Percentiles rank a stretch among this genome's conserved stretches.
These are phyloP conservation scores for Dendroctonus ponderosae DNA, from an alignment of 1,140 invertebrate species.

Conservation along the genomic window DNA sequence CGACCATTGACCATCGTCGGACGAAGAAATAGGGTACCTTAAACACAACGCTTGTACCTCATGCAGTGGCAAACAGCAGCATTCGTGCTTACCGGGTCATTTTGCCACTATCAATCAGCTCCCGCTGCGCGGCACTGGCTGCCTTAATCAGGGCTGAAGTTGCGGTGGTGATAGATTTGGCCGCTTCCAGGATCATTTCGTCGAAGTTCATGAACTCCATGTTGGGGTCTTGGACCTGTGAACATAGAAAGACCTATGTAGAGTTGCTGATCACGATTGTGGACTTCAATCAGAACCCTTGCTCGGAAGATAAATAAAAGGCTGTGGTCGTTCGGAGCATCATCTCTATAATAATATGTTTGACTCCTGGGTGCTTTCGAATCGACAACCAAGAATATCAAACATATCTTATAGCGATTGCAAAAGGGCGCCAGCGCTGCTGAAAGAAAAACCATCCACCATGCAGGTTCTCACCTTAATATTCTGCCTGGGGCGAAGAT, in stretches of 20 bases:
- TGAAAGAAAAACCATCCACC: conserved; percentile 10
- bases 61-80: neutral
- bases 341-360: conserved; percentile 91
- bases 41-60: neutral
- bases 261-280: neutral
- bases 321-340: conserved; percentile 24
- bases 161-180: conserved; percentile 95
- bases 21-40: conserved; percentile 65
- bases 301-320: neutral
- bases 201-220: conserved; percentile 91
- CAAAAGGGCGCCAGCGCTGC: neutral
- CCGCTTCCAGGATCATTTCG: conserved; percentile 97
- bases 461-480: conserved; percentile 57
- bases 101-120: conserved; percentile 81
- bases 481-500: conserved; percentile 79
- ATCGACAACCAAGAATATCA: conserved; percentile 99
- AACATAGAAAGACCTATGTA: conserved; percentile 3
- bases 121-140: conserved; percentile 91
- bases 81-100: conserved; percentile 63
- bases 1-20: conserved; percentile 98
- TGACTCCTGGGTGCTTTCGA: conserved; percentile 93
- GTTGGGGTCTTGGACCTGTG: conserved; percentile 70
- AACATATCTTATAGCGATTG: conserved; percentile 92
- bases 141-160: conserved; percentile 95
- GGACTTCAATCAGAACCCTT: neutral